These are phyloP conservation scores for Netelia fuscicornis DNA, from an alignment of 2,888 invertebrate genomes.

Conservation along the genomic window DNA sequence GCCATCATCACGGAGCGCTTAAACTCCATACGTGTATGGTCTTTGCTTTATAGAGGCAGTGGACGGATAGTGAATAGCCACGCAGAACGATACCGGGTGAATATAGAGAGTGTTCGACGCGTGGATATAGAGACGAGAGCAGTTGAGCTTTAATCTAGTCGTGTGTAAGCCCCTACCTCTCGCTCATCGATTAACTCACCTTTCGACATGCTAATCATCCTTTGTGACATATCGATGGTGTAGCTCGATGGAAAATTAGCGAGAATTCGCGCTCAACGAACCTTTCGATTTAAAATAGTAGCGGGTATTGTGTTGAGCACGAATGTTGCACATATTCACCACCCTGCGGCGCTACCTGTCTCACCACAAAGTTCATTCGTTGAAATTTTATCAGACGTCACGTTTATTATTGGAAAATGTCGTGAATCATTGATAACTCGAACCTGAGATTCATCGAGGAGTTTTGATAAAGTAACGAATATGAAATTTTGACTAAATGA, in stretches of 20 bases:
- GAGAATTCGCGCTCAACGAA: conserved; percentile 20
- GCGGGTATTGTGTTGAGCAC: no score
- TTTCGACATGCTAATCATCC: not conserved
- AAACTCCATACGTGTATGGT: not conserved
- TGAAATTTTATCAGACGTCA: no score
- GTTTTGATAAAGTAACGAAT: no score
- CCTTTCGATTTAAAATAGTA: conserved; percentile 37
- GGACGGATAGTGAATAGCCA: not conserved
- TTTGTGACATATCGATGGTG: not conserved
- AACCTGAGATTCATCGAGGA: no score
- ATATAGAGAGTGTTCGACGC: not conserved
- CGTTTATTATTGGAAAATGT: no score
- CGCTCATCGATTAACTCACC: no score
- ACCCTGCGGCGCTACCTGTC: no score
- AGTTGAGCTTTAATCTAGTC: not conserved
- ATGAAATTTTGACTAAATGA: no score
- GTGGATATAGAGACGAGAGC: conserved; percentile 7
- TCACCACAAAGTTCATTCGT: no score
- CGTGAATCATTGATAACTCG: no score
- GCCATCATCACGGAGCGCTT: not conserved
- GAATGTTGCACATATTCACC: no score
- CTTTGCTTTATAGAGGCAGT: not conserved
- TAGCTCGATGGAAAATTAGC: not conserved
- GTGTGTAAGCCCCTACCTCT: not conserved
- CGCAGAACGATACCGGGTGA: conserved; percentile 29